Evolutionary conservation across 1,140 invertebrate species (phyloP), one percentile per base, ranked within the genome.

Genomic region (Tetraneura akinire): DNA sequence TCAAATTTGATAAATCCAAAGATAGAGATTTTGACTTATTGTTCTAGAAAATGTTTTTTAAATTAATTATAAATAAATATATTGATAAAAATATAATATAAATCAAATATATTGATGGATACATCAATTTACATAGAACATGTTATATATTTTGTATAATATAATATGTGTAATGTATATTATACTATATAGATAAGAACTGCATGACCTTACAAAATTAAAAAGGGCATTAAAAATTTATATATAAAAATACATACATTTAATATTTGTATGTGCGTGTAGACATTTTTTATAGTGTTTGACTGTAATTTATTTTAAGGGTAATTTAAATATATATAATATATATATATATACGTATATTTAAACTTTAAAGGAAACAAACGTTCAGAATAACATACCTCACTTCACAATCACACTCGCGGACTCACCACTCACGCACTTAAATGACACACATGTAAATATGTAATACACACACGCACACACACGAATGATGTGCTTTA

Each of bases 11-110:
- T 62, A 78, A 62, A 45, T 78, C 74, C 55, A 62, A 2, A 1
- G 74, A 78, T n/a, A 78, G 23, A 26, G 74, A 78, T 78, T 78
- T 78, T 26, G 74, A 78, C 74, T 78, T 78, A 37, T 78, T 78
- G 26, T 76, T 78, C 55, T 62, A 29, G 13, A 78, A 26, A n/a
- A 57, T 26, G 2, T 32, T 14, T 1, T 10, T n/a, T n/a, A n/a
- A n/a, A n/a, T n/a, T n/a, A 47, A 10, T 8, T 47, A 47, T 47
- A 47, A 13, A 13, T 13, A 14, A 47, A 10, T 47, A 47, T 47
- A 13, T 8, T 6, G 60, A 29, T 62, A 29, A n/a, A n/a, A 37
- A 64, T 64, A 32, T 6, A 10, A 32, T 11, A 32, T 9, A 62
- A 10, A 32, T 14, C 55, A 60, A 5, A 60, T 23, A 60, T 23